Conservation (phyloP, 2,113 vertebrate genomes). For the Dromaius novaehollandiae region DNA sequence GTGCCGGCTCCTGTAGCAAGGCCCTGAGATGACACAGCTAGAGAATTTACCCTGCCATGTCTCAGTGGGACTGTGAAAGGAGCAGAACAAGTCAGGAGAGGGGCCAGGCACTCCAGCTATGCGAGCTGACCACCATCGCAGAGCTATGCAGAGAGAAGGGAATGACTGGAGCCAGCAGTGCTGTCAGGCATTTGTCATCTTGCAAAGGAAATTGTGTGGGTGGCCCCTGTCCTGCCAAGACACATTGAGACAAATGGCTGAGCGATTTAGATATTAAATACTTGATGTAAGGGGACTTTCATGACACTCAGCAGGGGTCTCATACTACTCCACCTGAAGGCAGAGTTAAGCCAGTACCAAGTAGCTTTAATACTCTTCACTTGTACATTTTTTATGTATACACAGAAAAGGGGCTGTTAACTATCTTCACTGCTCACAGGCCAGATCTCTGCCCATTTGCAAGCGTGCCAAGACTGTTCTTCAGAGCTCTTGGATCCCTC, state of each 20-base stretch:
- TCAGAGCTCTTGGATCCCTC: not conserved
- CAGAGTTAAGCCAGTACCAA: not conserved
- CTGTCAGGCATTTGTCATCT: not conserved
- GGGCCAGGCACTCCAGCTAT: not conserved
- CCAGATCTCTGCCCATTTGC: not conserved
- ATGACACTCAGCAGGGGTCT: not conserved
- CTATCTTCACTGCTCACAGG: not conserved
- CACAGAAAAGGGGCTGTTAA: not conserved
- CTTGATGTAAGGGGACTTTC: not conserved
- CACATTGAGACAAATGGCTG: not conserved
- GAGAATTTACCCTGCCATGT: not conserved
- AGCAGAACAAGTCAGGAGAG: not conserved
- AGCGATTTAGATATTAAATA: not conserved
- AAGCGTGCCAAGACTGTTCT: not conserved
- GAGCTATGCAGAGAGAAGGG: not conserved
- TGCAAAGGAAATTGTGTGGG: not conserved
- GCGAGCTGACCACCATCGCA: rapidly evolving
- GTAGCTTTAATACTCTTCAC: not conserved
- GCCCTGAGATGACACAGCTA: not conserved
- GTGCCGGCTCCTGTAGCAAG: not conserved
- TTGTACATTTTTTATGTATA: not conserved
- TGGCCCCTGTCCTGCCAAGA: not conserved
- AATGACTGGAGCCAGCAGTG: not conserved
- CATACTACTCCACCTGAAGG: not conserved
- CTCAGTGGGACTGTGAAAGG: not conserved